phyloP scores from a whole-genome alignment of 2,888 invertebrate genomes.

The Euclidia mi region DNA sequence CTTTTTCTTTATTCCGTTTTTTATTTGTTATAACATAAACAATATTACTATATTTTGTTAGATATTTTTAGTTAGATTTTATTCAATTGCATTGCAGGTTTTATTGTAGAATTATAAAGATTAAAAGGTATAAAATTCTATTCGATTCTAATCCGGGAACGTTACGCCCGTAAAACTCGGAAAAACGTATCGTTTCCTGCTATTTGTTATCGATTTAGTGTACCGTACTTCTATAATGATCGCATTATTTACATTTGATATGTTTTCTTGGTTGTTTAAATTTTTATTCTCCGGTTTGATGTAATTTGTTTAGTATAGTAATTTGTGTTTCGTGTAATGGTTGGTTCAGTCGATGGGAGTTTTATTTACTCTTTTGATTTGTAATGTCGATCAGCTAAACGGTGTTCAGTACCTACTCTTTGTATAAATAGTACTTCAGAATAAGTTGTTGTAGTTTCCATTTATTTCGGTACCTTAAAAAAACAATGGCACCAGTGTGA shows the following conservation, averaged over 20 bases:
- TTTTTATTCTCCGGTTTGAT: constrained; percentile 25
- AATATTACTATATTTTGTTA: too few relatives aligned
- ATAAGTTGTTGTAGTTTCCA: too few relatives aligned
- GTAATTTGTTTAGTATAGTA: constrained; percentile 17
- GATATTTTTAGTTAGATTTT: too few relatives aligned
- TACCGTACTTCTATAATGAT: constrained; percentile 33
- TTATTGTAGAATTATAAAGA: background rate
- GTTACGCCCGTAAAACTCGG: constrained; percentile 42
- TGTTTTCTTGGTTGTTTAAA: constrained; percentile 24
- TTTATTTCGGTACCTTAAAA: too few relatives aligned
- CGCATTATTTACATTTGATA: constrained; percentile 38
- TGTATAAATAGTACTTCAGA: too few relatives aligned
- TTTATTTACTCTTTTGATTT: background rate
- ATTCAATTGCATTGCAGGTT: constrained; percentile 11
- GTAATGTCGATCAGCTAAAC: too few relatives aligned
- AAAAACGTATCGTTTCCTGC: constrained; percentile 47
- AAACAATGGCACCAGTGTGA: too few relatives aligned
- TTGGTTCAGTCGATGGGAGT: background rate
- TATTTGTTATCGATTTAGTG: constrained; percentile 51
- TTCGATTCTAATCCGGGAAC: constrained; percentile 41
- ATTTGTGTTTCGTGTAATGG: constrained; percentile 2
- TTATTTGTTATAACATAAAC: background rate
- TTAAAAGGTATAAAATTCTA: constrained; percentile 27
- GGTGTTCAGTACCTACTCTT: too few relatives aligned
- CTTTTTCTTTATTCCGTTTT: background rate